A percentile compares a stretch with the other conserved stretches of the same genome.
Conservation (phyloP, 2,113 vertebrate genomes). For the Chaetorhynchus papuensis region DNA sequence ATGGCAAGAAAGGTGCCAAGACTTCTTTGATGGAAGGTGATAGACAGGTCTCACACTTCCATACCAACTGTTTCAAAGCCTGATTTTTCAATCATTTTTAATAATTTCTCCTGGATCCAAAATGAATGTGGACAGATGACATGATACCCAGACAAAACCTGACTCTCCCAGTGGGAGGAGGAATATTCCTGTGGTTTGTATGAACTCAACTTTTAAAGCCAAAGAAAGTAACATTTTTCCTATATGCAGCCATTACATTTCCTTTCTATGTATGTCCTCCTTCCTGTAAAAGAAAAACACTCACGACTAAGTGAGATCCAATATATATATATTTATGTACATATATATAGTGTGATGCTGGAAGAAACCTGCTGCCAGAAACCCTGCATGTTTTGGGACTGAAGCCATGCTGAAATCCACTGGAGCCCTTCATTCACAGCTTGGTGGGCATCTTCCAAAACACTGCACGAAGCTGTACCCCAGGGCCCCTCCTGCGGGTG, state of each 20-base stretch:
- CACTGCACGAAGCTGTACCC: background rate
- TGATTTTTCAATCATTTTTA: conserved; percentile 62
- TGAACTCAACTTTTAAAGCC: conserved; percentile 50
- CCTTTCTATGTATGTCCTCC: conserved; percentile 41
- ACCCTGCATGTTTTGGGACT: conserved; percentile 8
- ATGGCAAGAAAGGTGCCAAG: background rate
- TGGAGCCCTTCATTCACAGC: background rate
- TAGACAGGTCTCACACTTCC: conserved; percentile 47
- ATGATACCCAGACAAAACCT: conserved; percentile 62
- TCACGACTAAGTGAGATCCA: conserved; percentile 16
- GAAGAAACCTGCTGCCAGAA: conserved; percentile 58
- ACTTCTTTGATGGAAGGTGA: conserved; percentile 32
- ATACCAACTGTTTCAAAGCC: conserved; percentile 32
- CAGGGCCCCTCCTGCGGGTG: background rate
- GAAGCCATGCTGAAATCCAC: conserved; percentile 12
- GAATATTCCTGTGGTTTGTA: conserved; percentile 47
- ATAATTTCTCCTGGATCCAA: conserved; percentile 49
- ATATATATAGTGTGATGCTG: conserved; percentile 24
- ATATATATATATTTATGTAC: conserved; percentile 39
- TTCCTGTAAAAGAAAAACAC: conserved; percentile 47
- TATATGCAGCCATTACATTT: conserved; percentile 55
- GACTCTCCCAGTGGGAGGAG: conserved; percentile 43
- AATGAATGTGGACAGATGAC: conserved; percentile 56
- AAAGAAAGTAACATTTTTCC: conserved; percentile 65
- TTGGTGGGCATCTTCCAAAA: background rate